Evolutionary conservation across 2,888 invertebrate species (phyloP), one percentile per base, ranked within the genome.

Genomic region (Stenodera caucasica): DNA sequence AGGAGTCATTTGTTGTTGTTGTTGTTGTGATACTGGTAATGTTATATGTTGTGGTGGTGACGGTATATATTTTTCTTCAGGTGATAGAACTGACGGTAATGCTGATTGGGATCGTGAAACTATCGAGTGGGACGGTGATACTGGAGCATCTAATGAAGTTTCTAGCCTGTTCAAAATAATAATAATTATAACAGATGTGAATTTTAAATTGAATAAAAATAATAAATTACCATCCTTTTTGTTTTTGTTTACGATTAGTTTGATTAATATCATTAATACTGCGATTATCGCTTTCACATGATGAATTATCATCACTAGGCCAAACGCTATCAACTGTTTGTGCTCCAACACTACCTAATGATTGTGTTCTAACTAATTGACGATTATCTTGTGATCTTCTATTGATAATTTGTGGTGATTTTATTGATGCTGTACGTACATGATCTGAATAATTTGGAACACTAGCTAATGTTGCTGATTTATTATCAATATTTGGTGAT

Each of bases 291-390:
- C 80, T 79, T 59, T 79, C 80, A 66, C 77, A 80, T 0, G 80
- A 81, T 3, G 80, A 80, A 58, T 79, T 79, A 60, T 81, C 80
- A 67, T 81, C 80, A 65, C 80, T 80, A 4, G 78, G 79, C 73
- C 79, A 80, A 7, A 78, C 77, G 55, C 77, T 78, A 57, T 81
- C 80, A 18, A 74, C 61, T n/a, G 78, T 79, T 68, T 79, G 78
- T 29, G 75, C 79, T 9, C 82, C 85, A 7, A 86, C 85, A 71
- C 85, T 86, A 2, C 86, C 86, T 23, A 86, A 72, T 0, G 85
- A 86, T 63, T 86, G 86, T 1, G 86, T 86, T 53, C 86, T 79
- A 54, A 84, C 79, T 21, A 86, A 75, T 58, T 80, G 79, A 49
- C 80, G 73, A 58, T 74, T 76, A 65, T 80, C 80, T 55, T 77